Percentiles rank a stretch among this genome's conserved stretches.
These are phyloP conservation scores for Gymnoscelis rufifasciata DNA, from an alignment of 2,888 invertebrate genomes.

Conservation along the genomic window DNA sequence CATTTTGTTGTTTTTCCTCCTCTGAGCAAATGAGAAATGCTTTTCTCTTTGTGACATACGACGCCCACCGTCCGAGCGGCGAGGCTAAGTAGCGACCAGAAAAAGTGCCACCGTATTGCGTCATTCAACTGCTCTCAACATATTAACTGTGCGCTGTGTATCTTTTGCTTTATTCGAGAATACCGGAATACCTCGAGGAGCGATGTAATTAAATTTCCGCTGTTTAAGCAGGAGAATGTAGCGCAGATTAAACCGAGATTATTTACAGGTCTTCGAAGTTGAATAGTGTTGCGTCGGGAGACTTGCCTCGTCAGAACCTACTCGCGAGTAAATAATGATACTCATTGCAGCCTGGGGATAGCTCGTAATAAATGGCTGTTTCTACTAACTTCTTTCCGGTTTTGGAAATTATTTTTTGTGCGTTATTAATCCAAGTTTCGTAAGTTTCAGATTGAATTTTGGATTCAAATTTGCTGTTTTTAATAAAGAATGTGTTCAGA, in stretches of 20 bases:
- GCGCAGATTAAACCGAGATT: conserved; percentile 27
- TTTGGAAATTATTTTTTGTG: neutral
- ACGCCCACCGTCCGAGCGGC: conserved; percentile 50
- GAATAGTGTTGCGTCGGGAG: conserved; percentile 21
- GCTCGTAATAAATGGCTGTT: conserved; percentile 1
- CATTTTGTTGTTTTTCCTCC: conserved; percentile 59
- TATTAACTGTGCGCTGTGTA: conserved; percentile 20
- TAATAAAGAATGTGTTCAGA: too few species aligned
- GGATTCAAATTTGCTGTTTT: too few species aligned
- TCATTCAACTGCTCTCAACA: conserved; percentile 29
- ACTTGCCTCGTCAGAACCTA: conserved; percentile 13
- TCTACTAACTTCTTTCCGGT: neutral
- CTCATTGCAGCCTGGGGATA: conserved; percentile 5
- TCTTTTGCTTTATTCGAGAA: conserved; percentile 11
- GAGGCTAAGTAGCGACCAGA: conserved; percentile 45
- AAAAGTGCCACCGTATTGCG: conserved; percentile 31
- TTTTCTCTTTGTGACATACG: conserved; percentile 67
- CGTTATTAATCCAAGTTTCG: neutral
- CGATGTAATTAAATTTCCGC: conserved; percentile 33
- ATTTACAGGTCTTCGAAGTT: conserved; percentile 28
- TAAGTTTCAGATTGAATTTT: neutral
- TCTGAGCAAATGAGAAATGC: conserved; percentile 66
- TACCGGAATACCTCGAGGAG: conserved; percentile 18
- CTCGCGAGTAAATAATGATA: conserved; percentile 12
- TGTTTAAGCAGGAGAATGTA: conserved; percentile 28